Conservation (phyloP, 2,888 invertebrate species). For the Agrotis puta region DNA sequence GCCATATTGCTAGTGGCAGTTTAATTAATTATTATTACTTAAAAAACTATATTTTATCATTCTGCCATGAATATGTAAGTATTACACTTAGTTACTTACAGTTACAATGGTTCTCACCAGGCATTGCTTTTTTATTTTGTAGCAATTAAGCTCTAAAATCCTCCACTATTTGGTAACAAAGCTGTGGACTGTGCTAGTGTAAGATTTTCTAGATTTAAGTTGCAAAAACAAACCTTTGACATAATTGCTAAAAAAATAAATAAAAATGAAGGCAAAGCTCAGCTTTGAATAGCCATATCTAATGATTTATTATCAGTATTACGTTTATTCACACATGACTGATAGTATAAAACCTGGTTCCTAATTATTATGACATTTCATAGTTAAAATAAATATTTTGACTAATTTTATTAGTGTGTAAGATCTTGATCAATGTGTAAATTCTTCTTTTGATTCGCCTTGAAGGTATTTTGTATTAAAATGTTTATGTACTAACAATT, state of each 20-base stretch:
- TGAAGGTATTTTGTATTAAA: conserved; percentile 31
- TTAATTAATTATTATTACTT: not conserved
- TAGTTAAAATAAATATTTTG: conserved; percentile 14
- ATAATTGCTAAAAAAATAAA: not conserved
- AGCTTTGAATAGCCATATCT: not conserved
- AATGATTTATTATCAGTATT: conserved; percentile 20
- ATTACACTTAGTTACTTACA: not conserved
- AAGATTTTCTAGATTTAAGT: too few relatives aligned
- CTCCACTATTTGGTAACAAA: not conserved
- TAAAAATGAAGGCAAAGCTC: not conserved
- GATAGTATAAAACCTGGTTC: conserved; percentile 11
- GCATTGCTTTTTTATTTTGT: not conserved
- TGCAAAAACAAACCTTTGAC: too few relatives aligned
- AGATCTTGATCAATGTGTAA: conserved; percentile 26
- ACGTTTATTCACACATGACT: conserved; percentile 25
- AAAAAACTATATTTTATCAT: not conserved
- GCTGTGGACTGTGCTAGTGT: not conserved
- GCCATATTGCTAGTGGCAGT: not conserved
- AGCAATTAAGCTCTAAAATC: not conserved
- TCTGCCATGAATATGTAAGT: not conserved
- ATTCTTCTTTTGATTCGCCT: conserved; percentile 22
- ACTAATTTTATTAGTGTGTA: conserved; percentile 23
- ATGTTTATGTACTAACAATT: conserved; percentile 6
- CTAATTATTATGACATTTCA: conserved; percentile 38
- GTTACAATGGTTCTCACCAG: too few relatives aligned